These are phyloP conservation scores for Stomatorhinus walkeri DNA, from an alignment of 2,797 vertebrate genomes.

Conservation along the genomic window DNA sequence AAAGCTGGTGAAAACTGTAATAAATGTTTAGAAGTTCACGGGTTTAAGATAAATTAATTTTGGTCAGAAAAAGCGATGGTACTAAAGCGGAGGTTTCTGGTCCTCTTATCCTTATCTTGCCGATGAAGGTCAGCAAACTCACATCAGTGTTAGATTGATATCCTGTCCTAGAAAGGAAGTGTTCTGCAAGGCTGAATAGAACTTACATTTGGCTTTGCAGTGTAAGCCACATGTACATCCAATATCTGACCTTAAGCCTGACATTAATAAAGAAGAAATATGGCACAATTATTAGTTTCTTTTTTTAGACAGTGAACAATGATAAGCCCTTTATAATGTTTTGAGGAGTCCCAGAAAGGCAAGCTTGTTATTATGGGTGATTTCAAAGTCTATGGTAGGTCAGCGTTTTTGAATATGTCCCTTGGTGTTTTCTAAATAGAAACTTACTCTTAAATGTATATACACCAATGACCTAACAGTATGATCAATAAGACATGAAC, in stretches of 20 bases:
- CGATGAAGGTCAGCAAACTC: not conserved
- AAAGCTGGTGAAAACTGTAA: not conserved
- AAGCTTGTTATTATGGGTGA: not conserved
- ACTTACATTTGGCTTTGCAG: not conserved
- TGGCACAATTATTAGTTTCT: not conserved
- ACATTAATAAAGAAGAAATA: conserved; percentile 8
- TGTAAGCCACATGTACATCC: not conserved
- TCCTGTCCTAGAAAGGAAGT: not conserved
- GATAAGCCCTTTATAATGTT: not conserved
- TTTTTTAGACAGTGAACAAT: not conserved
- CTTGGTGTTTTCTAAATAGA: not conserved
- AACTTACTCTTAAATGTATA: not conserved
- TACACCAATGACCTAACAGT: not conserved
- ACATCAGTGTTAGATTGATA: conserved; percentile 1
- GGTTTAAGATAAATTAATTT: not conserved
- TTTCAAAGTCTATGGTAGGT: not conserved
- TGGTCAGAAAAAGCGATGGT: not conserved
- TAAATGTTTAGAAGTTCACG: not conserved
- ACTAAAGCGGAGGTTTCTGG: not conserved
- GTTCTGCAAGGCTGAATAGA: not conserved
- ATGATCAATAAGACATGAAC: not conserved
- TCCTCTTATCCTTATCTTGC: not conserved
- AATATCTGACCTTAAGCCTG: conserved; percentile 4
- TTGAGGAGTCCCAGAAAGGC: not conserved
- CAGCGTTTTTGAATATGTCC: not conserved